Percentiles rank a stretch among this genome's conserved stretches.
These are phyloP conservation scores for Tenebrio molitor DNA, from an alignment of 1,140 invertebrate species.

Conservation along the genomic window DNA sequence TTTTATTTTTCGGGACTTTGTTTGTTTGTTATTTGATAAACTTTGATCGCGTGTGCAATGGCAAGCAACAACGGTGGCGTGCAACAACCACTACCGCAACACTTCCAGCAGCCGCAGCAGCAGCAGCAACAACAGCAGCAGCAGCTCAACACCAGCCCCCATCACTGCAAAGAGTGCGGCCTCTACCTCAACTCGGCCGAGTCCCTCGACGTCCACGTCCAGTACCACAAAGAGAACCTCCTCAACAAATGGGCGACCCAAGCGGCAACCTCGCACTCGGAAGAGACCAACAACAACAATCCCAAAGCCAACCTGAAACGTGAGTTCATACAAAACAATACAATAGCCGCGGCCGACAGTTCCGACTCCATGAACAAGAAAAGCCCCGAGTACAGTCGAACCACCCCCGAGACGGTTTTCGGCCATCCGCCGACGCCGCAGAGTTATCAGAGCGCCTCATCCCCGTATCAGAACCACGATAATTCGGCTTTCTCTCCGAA, in stretches of 20 bases:
- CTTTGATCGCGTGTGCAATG: constrained; percentile 59
- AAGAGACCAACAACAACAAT: constrained; percentile 78
- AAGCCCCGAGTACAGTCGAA: constrained; percentile 71
- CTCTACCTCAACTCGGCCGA: constrained; percentile 80
- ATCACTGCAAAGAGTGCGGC: constrained; percentile 81
- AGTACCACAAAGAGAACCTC: constrained; percentile 83
- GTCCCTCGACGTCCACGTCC: constrained; percentile 82
- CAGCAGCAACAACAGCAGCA: constrained; percentile 66
- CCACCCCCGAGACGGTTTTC: constrained; percentile 71
- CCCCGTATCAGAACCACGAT: constrained; percentile 72
- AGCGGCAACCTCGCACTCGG: constrained; percentile 62
- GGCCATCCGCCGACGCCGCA: constrained; percentile 73
- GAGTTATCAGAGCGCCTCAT: constrained; percentile 72
- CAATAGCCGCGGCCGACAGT: constrained; percentile 73
- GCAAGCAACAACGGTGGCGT: constrained; percentile 59
- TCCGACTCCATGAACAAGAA: constrained; percentile 73
- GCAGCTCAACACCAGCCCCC: constrained; percentile 66
- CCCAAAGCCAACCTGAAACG: constrained; percentile 69
- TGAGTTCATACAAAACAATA: constrained; percentile 64
- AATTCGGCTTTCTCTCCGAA: constrained; percentile 71
- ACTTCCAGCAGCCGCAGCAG: constrained; percentile 54
- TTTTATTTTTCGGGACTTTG: constrained; percentile 59
- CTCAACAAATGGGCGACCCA: constrained; percentile 82
- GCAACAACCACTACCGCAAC: constrained; percentile 48
- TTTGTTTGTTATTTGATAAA: constrained; percentile 54